These are phyloP conservation scores for Lacerta bilineata DNA, from an alignment of 2,797 vertebrate genomes.

Conservation along the genomic window DNA sequence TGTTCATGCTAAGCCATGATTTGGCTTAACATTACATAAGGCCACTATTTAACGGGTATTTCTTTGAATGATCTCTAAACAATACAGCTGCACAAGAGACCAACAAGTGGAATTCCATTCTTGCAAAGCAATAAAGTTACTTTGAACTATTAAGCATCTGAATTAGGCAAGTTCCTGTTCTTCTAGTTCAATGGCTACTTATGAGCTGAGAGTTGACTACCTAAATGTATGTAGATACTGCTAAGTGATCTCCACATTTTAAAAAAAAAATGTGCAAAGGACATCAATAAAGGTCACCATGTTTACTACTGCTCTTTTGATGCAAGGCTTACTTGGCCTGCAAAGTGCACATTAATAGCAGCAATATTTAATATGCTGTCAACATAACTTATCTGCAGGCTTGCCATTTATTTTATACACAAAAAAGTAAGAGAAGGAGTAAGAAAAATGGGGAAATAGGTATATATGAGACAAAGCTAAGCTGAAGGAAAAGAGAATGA, in stretches of 20 bases:
- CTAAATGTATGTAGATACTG: conserved; percentile 58
- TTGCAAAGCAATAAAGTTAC: conserved; percentile 59
- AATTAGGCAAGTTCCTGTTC: conserved; percentile 53
- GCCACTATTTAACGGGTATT: conserved; percentile 63
- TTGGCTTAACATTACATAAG: too few species aligned
- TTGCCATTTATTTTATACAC: too few species aligned
- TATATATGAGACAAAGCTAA: not conserved
- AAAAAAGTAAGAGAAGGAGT: not conserved
- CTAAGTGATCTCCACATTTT: conserved; percentile 23
- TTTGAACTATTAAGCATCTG: conserved; percentile 51
- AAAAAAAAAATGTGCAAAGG: conserved; percentile 8
- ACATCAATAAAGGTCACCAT: not conserved
- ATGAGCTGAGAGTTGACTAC: conserved; percentile 53
- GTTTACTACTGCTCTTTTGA: not conserved
- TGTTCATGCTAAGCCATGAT: too few species aligned
- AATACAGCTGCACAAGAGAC: conserved; percentile 60
- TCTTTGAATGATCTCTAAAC: conserved; percentile 61
- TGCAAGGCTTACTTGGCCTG: not conserved
- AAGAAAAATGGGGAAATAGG: not conserved
- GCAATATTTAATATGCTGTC: not conserved
- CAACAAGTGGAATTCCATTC: conserved; percentile 63
- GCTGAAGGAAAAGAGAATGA: too few species aligned
- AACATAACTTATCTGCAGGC: not conserved
- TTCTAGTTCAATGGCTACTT: conserved; percentile 59
- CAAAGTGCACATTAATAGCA: not conserved